Evolutionary conservation across 2,888 invertebrate species (phyloP).

Genomic region (Minunthozetes semirufus): DNA sequence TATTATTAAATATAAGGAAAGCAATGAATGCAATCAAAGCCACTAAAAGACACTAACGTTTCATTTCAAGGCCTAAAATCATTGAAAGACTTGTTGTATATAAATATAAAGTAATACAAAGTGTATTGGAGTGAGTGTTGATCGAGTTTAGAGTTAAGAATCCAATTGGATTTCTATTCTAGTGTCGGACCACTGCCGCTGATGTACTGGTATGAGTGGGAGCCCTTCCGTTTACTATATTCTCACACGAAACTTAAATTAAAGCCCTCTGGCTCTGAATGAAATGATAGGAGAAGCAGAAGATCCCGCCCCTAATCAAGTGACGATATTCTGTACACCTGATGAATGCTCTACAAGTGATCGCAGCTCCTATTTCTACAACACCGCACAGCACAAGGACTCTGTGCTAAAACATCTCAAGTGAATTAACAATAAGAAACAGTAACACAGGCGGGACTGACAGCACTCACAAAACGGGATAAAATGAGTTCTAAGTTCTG

Average conservation of each 20-base stretch:
- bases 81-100: neutral
- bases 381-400: neutral
- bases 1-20: conserved; percentile 23
- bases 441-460: conserved; percentile 8
- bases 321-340: conserved; percentile 16
- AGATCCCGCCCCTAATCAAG: conserved; percentile 15
- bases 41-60: neutral
- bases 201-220: neutral
- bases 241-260: neutral
- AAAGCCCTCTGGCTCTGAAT: neutral
- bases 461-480: neutral
- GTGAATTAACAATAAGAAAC: conserved; percentile 6
- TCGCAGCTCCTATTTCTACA: neutral
- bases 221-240: conserved; percentile 23
- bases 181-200: neutral
- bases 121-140: neutral
- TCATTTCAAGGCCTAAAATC: conserved; percentile 15
- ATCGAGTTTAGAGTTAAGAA: neutral
- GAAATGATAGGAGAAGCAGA: conserved; percentile 11
- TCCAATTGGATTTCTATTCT: neutral
- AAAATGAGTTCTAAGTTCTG: neutral
- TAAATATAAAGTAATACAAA: no score
- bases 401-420: neutral
- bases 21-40: neutral
- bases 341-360: conserved; percentile 14